Evolutionary conservation across 2,797 vertebrate species (phyloP).

Genomic region (Pipistrellus kuhlii): DNA sequence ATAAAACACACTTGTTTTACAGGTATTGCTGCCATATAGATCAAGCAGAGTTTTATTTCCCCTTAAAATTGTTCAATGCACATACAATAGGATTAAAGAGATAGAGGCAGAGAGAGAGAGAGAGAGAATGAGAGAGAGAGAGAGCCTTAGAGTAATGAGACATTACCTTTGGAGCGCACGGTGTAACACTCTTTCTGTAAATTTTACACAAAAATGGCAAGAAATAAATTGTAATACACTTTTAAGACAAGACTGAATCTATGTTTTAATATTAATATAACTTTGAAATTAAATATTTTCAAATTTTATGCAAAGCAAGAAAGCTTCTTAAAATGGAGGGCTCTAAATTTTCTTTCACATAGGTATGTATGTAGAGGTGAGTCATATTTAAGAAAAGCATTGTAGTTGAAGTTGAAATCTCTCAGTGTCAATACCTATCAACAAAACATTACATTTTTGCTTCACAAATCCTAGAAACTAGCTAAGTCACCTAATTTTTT

Average conservation of each 20-base stretch:
- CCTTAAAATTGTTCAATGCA: conserved; percentile 85
- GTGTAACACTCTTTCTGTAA: conserved; percentile 99
- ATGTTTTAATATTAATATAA: conserved; percentile 91
- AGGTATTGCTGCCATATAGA: conserved; percentile 68
- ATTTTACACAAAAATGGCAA: conserved; percentile 99
- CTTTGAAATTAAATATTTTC: conserved; percentile 86
- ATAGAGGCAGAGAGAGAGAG: conserved; percentile 88
- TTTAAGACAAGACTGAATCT: conserved; percentile 96
- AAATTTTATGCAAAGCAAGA: conserved; percentile 87
- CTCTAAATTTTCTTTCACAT: conserved; percentile 90
- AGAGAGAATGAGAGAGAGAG: conserved; percentile 87
- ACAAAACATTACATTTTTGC: neutral
- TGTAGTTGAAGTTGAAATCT: conserved; percentile 58
- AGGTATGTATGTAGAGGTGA: conserved; percentile 76
- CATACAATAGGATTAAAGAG: conserved; percentile 91
- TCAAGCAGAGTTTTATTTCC: conserved; percentile 70
- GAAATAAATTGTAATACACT: conserved; percentile 99
- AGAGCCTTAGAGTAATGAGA: conserved; percentile 98
- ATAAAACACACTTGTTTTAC: conserved; percentile 68
- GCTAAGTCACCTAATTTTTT: neutral
- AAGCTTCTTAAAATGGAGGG: conserved; percentile 87
- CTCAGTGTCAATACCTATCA: neutral
- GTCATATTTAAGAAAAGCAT: conserved; percentile 62
- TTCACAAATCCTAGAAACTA: neutral
- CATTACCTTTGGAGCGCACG: conserved; percentile 99